These are phyloP conservation scores for Nibea coibor DNA, from an alignment of 2,113 vertebrate species.

Conservation along the genomic window DNA sequence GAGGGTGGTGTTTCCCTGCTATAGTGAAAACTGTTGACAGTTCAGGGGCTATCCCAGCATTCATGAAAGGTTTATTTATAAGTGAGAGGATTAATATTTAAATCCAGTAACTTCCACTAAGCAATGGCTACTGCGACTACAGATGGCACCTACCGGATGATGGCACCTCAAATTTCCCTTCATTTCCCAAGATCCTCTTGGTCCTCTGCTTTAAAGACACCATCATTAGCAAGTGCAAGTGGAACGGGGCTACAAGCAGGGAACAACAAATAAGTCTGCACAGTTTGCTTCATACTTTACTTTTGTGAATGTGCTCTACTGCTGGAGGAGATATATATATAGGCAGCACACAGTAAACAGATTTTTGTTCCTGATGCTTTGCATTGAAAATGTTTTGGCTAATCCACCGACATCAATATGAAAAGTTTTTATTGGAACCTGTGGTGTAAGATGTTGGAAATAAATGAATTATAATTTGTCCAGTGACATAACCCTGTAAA, in stretches of 20 bases:
- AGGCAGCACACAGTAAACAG: neutral
- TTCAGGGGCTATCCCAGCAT: neutral
- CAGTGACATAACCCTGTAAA: neutral
- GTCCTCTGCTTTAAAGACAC: neutral
- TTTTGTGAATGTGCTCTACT: neutral
- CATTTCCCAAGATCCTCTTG: constrained; percentile 5
- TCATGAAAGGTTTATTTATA: neutral
- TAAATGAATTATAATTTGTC: neutral
- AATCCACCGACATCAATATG: no score
- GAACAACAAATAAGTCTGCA: neutral
- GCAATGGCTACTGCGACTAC: neutral
- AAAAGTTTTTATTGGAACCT: neutral
- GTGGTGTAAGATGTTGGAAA: neutral
- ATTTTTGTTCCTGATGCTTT: neutral
- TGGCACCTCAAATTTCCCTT: neutral
- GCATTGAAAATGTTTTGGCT: neutral
- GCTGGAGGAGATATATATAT: no score
- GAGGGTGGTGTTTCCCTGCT: neutral
- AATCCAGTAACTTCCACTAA: neutral
- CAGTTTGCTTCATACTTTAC: neutral
- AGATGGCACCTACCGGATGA: neutral
- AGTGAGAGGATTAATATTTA: neutral
- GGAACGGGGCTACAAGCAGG: neutral
- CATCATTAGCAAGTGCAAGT: neutral
- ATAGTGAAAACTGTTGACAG: no score